These are phyloP conservation scores for Pangasius sanitwongsei DNA, from an alignment of 2,797 vertebrate species.

Conservation along the genomic window DNA sequence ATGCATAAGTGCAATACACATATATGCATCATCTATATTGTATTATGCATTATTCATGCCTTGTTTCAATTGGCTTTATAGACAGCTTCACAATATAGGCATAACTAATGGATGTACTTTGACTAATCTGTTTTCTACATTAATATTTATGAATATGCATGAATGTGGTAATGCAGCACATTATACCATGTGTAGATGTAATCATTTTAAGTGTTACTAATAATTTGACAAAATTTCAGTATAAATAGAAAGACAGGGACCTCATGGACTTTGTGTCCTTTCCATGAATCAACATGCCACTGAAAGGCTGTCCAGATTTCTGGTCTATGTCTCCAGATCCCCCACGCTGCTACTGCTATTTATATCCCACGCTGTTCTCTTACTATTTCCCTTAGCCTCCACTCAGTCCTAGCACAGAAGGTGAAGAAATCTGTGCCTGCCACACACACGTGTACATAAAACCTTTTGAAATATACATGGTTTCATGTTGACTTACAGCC, in stretches of 20 bases:
- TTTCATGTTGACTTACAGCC: conserved; percentile 17
- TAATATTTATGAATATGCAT: conserved; percentile 29
- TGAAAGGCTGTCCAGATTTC: conserved; percentile 43
- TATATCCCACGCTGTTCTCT: conserved; percentile 42
- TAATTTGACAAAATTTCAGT: neutral
- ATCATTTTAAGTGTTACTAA: conserved; percentile 25
- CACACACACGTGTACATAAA: neutral
- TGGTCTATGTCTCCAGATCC: conserved; percentile 33
- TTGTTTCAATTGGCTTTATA: neutral
- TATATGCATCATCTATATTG: conserved; percentile 19
- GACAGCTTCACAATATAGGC: conserved; percentile 6
- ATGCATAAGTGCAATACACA: conserved; percentile 8
- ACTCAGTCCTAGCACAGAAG: conserved; percentile 25
- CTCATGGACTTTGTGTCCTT: conserved; percentile 28
- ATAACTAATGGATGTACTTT: conserved; percentile 14
- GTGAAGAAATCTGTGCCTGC: conserved; percentile 19
- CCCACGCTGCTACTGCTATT: conserved; percentile 40
- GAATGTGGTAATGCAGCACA: conserved; percentile 13
- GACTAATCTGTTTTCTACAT: conserved; percentile 7
- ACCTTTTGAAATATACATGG: conserved; percentile 28
- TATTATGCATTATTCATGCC: conserved; percentile 27
- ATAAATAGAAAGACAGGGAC: conserved; percentile 16
- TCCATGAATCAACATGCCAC: conserved; percentile 37
- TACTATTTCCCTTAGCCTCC: conserved; percentile 39
- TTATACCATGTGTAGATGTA: neutral